Conservation (phyloP, 2,888 invertebrate species). For the Glyphotaelius pellucidus region DNA sequence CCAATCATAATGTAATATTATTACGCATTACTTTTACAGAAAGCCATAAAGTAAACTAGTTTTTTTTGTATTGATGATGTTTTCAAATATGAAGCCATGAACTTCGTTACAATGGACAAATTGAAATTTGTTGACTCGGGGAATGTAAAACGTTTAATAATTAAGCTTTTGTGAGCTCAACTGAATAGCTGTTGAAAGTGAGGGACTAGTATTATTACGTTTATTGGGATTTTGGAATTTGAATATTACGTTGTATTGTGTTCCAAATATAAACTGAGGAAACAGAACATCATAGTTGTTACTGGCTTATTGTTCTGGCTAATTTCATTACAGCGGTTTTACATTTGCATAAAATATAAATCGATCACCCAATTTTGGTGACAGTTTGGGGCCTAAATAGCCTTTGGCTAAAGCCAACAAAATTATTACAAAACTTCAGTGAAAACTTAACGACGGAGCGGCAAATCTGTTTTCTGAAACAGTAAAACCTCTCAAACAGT, state of each 20-base stretch:
- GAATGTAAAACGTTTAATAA: conserved; percentile 9
- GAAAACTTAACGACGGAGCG: neutral
- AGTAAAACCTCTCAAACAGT: neutral
- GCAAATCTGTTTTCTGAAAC: neutral
- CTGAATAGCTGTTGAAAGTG: neutral
- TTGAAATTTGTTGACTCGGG: conserved; percentile 25
- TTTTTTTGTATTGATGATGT: neutral
- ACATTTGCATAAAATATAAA: neutral
- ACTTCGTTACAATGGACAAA: neutral
- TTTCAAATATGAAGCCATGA: neutral
- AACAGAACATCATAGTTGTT: neutral
- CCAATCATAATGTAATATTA: neutral
- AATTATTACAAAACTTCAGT: neutral
- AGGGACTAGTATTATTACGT: neutral
- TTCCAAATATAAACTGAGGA: neutral
- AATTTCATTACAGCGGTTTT: neutral
- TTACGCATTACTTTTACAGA: neutral
- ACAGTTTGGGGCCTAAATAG: neutral
- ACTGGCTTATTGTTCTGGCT: neutral
- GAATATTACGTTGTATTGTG: neutral
- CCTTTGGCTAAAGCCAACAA: neutral
- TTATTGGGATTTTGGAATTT: conserved; percentile 20
- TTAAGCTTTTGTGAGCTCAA: conserved; percentile 3
- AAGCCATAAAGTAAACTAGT: neutral
- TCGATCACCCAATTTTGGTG: neutral